Evolutionary conservation across 2,113 vertebrate genomes (phyloP).

Genomic region (Steatornis caripensis): DNA sequence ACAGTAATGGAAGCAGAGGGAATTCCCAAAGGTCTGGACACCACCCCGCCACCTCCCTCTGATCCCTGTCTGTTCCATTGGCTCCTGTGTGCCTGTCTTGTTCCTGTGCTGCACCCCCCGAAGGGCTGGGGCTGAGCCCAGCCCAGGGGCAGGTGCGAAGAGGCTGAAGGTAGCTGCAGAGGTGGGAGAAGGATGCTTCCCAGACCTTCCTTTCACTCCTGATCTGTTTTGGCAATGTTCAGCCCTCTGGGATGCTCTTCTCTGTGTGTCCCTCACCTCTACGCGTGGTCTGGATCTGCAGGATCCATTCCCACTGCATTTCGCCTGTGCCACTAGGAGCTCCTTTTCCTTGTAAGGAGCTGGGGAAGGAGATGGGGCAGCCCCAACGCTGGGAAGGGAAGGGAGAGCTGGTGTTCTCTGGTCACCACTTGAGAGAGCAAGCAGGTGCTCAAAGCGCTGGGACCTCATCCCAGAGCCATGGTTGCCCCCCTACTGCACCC

Average conservation of each 20-base stretch:
- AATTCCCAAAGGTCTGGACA: not conserved
- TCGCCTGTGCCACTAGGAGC: rapidly evolving
- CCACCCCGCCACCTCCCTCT: too few relatives aligned
- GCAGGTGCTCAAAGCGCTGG: not conserved
- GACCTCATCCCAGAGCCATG: not conserved
- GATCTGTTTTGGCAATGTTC: not conserved
- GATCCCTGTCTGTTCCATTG: not conserved
- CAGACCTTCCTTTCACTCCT: not conserved
- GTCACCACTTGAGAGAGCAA: not conserved
- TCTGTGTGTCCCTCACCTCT: not conserved
- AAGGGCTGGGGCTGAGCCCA: not conserved
- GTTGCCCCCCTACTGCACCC: not conserved
- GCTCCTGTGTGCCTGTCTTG: not conserved
- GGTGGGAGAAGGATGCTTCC: not conserved
- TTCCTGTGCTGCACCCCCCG: not conserved
- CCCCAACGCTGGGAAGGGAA: not conserved
- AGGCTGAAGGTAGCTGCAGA: not conserved
- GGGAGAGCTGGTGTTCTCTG: not conserved
- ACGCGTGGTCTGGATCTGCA: not conserved
- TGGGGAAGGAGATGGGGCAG: not conserved
- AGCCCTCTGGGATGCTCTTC: not conserved
- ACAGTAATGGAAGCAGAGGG: not conserved
- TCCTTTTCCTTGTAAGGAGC: not conserved
- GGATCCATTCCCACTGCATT: not conserved
- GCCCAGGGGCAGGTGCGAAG: not conserved